phyloP scores from a whole-genome alignment of 2,888 invertebrate genomes.

The Cataglyphis albicans region DNA sequence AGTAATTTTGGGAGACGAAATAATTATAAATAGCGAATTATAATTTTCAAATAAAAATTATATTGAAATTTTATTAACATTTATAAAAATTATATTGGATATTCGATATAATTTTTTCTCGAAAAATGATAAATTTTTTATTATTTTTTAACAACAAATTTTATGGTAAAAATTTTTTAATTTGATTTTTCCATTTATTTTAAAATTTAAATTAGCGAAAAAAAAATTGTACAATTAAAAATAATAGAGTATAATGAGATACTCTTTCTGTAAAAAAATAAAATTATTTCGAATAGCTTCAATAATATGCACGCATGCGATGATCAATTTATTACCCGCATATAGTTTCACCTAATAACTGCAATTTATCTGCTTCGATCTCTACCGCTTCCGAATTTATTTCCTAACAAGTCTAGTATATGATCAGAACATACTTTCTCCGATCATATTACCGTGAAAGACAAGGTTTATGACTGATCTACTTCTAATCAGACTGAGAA shows the following conservation, averaged over 20 bases:
- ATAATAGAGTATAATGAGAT: background rate
- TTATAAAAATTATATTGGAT: background rate
- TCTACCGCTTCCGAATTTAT: background rate
- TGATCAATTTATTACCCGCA: background rate
- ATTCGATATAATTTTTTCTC: background rate
- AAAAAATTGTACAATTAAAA: background rate
- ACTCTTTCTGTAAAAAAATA: background rate
- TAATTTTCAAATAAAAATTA: background rate
- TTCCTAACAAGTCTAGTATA: background rate
- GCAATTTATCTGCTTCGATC: conserved; percentile 10
- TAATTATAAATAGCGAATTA: background rate
- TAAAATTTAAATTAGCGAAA: background rate
- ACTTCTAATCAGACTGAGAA: background rate
- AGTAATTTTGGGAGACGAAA: background rate
- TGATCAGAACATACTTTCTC: conserved; percentile 10
- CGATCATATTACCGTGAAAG: background rate
- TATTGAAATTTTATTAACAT: background rate
- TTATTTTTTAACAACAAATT: background rate
- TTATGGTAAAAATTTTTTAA: background rate
- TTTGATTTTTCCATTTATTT: background rate
- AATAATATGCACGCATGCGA: background rate
- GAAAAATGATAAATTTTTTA: background rate
- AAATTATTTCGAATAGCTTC: background rate
- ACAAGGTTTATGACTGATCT: background rate
- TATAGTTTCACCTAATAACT: conserved; percentile 1